phyloP scores from a whole-genome alignment of 2,113 vertebrate species.

The Capreolus pygargus region DNA sequence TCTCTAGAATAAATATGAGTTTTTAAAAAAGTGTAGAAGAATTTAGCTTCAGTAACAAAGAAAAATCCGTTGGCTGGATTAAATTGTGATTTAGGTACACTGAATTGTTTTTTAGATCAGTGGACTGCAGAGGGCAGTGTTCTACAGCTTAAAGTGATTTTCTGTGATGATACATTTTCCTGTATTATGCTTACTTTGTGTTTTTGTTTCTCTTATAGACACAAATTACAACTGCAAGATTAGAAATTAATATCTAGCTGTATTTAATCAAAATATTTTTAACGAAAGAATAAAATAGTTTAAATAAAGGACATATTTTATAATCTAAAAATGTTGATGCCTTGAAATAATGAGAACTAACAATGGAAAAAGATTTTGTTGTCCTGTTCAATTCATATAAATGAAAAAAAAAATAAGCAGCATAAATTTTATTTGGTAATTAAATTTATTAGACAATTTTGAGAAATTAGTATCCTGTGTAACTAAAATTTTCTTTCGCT shows the following conservation, averaged over 20 bases:
- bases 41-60: conserved; percentile 1
- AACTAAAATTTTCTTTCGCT: background rate
- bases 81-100: background rate
- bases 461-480: background rate
- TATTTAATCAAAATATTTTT: conserved; percentile 21
- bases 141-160: conserved; percentile 44
- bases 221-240: background rate
- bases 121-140: conserved; percentile 80
- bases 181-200: conserved; percentile 27
- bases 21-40: background rate
- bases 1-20: background rate
- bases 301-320: background rate
- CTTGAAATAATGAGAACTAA: background rate
- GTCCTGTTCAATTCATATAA: background rate
- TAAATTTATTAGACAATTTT: conserved; percentile 17
- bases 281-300: background rate
- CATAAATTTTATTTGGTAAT: background rate
- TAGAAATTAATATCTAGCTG: background rate
- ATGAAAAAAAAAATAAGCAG: conserved; percentile 39
- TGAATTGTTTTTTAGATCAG: conserved; percentile 44
- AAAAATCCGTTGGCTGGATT: background rate
- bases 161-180: background rate
- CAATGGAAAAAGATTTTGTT: conserved; percentile 10
- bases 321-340: background rate
- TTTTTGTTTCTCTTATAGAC: conserved; percentile 30